These are phyloP conservation scores for Palaemon carinicauda DNA, from an alignment of 1,140 invertebrate genomes.

Conservation along the genomic window DNA sequence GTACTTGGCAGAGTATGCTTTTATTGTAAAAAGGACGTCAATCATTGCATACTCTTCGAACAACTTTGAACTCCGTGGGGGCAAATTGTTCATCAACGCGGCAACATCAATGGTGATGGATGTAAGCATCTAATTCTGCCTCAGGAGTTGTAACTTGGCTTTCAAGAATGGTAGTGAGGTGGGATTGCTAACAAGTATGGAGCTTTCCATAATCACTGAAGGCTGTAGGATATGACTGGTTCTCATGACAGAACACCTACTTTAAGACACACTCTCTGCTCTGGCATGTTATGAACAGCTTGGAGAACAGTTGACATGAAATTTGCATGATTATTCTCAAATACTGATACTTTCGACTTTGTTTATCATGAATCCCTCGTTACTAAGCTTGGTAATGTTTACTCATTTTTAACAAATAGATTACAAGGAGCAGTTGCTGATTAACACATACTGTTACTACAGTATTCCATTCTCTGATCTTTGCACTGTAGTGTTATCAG, in stretches of 20 bases:
- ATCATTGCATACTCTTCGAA: neutral
- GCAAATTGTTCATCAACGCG: neutral
- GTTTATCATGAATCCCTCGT: too few species aligned
- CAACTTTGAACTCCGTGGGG: neutral
- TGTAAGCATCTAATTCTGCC: neutral
- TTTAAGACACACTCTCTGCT: constrained; percentile 15
- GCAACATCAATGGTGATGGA: constrained; percentile 2
- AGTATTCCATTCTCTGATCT: too few species aligned
- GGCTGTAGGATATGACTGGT: constrained; percentile 1
- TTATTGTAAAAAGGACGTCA: neutral
- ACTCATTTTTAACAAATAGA: too few species aligned
- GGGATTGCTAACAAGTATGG: neutral
- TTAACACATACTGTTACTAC: too few species aligned
- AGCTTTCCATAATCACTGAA: constrained; percentile 5
- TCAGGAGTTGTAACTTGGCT: neutral
- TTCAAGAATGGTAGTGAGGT: too few species aligned
- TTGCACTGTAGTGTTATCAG: too few species aligned
- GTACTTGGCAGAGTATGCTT: too few species aligned
- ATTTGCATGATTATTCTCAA: too few species aligned
- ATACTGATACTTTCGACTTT: too few species aligned
- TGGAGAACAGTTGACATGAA: constrained; percentile 31
- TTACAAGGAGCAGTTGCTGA: too few species aligned
- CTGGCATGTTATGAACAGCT: constrained; percentile 27
- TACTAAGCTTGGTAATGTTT: too few species aligned
- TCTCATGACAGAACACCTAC: constrained; percentile 19